These are phyloP conservation scores for Oncorhynchus masou DNA, from an alignment of 2,113 vertebrate species.

Conservation along the genomic window DNA sequence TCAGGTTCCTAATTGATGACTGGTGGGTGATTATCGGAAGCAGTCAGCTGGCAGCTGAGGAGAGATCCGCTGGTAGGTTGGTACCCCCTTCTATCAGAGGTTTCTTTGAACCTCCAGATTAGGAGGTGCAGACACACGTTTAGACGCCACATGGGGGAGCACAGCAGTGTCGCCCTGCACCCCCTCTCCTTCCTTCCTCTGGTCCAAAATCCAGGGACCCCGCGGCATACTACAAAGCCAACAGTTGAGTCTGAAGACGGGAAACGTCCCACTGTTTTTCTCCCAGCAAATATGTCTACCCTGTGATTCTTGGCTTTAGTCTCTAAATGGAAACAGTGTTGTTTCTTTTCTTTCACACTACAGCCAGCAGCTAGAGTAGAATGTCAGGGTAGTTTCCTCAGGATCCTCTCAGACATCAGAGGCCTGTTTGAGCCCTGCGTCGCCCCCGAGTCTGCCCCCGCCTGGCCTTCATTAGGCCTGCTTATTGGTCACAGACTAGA, in stretches of 20 bases:
- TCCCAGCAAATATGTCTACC: slow-evolving; percentile 54
- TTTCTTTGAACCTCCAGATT: slow-evolving; percentile 68
- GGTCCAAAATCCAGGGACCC: slow-evolving; percentile 59
- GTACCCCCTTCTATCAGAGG: slow-evolving; percentile 63
- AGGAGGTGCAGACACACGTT: slow-evolving; percentile 60
- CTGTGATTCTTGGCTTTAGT: slow-evolving; percentile 59
- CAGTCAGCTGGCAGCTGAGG: slow-evolving; percentile 53
- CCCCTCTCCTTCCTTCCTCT: slow-evolving; percentile 72
- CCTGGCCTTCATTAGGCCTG: slow-evolving; percentile 77
- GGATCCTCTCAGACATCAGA: slow-evolving; percentile 70
- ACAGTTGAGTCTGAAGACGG: slow-evolving; percentile 59
- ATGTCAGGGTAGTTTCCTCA: slow-evolving; percentile 68
- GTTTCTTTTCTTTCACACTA: slow-evolving; percentile 67
- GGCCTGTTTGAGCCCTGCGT: slow-evolving; percentile 47
- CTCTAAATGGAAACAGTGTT: slow-evolving; percentile 73
- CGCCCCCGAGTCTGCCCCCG: slow-evolving; percentile 26
- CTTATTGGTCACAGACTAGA: slow-evolving; percentile 76
- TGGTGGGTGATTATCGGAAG: slow-evolving; percentile 67
- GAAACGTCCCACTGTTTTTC: slow-evolving; percentile 67
- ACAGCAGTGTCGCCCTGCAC: slow-evolving; percentile 25
- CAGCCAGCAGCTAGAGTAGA: slow-evolving; percentile 60
- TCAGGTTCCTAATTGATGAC: slow-evolving; percentile 72
- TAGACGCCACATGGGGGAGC: slow-evolving; percentile 58
- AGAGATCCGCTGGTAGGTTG: slow-evolving; percentile 61
- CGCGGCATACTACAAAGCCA: slow-evolving; percentile 69